Base-by-base conservation (phyloP, 1,140 invertebrate genomes). In the Odontomachus brunneus region DNA sequence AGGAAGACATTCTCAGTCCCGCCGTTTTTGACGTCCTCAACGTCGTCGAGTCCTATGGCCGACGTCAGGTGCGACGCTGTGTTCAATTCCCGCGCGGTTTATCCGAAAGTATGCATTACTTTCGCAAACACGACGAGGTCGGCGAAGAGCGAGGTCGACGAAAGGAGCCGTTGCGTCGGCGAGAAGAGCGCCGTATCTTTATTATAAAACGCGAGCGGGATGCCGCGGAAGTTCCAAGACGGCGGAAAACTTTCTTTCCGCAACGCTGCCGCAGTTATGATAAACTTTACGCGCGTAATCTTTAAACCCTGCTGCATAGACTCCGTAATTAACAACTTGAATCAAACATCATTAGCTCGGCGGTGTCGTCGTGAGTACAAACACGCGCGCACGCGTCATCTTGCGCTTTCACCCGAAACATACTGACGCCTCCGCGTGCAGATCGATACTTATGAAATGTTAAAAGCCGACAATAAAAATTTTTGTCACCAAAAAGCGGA, bases 101-200 rank as follows among this genome's bases (percentile, higher is more conserved):
- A 48, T 80, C 33, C 75, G 33, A 80, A 71, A 71, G 65, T 71
- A 80, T 71, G 75, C 75, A 69, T 80, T 80, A 80, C 75, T 80
- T 80, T 29, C 17, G 65, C 51, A 80, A 80, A 80, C 53, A 69
- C 44, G 51, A 69, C 53, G 67, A 33, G 49, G 49, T 53, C 67
- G 67, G 19, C 48, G 67, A 55, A 33, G 55, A 71, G 26, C n/a
- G 48, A 76, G 29, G 60, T 65, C 60, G 73, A 65, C 44, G 63
- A 57, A 49, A 57, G 49, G 51, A 78, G 49, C 29, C 22, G 75
- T 57, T 63, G 65, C 24, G 63, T 69, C 65, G 49, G 44, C 48
- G 62, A 76, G 14, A 22, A 80, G 65, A 80, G 65, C 57, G 65
- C 51, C 57, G 65, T 69, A 69, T 80, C 75, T 80, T 80, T 71